These are phyloP conservation scores for Epizoanthus scotinus DNA, from an alignment of 92 coral and sea anemone genomes.

Conservation along the genomic window DNA sequence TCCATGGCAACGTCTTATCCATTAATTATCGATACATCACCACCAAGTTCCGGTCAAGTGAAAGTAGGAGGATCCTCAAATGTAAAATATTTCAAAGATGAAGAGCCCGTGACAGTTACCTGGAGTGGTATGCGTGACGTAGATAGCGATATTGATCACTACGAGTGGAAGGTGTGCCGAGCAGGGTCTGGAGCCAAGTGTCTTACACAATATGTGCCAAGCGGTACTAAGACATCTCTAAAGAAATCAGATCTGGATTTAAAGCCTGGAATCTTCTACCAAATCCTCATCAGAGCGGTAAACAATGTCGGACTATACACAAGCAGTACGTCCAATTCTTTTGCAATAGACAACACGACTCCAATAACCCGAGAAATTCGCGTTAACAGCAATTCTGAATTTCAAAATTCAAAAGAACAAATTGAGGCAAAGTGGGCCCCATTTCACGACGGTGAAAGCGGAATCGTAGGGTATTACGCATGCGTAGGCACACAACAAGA, in stretches of 20 bases:
- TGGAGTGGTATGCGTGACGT: constrained; percentile 69
- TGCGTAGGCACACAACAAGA: constrained; percentile 71
- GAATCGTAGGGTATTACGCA: constrained; percentile 61
- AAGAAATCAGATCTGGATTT: constrained; percentile 53
- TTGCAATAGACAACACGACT: constrained; percentile 48
- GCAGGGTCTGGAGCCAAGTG: constrained; percentile 44
- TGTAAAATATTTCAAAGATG: constrained; percentile 54
- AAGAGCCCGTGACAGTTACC: constrained; percentile 52
- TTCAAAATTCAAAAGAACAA: constrained; percentile 64
- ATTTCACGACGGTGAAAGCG: constrained; percentile 64
- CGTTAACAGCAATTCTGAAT: constrained; percentile 52
- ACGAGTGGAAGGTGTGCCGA: constrained; percentile 78
- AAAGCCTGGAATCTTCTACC: constrained; percentile 63
- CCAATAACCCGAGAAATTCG: constrained; percentile 72
- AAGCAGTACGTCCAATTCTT: constrained; percentile 45
- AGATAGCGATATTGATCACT: constrained; percentile 69
- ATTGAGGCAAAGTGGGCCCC: constrained; percentile 77
- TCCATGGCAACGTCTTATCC: constrained; percentile 35
- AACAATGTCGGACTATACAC: constrained; percentile 64
- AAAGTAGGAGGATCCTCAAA: constrained; percentile 26
- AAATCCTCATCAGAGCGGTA: constrained; percentile 62
- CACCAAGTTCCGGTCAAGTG: constrained; percentile 72
- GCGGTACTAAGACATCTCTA: constrained; percentile 49
- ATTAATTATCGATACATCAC: constrained; percentile 68
- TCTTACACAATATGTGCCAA: constrained; percentile 53